Percentiles rank a stretch among this genome's conserved stretches.
Conservation (phyloP, 2,113 vertebrate genomes). For the Pelmatolapia mariae region DNA sequence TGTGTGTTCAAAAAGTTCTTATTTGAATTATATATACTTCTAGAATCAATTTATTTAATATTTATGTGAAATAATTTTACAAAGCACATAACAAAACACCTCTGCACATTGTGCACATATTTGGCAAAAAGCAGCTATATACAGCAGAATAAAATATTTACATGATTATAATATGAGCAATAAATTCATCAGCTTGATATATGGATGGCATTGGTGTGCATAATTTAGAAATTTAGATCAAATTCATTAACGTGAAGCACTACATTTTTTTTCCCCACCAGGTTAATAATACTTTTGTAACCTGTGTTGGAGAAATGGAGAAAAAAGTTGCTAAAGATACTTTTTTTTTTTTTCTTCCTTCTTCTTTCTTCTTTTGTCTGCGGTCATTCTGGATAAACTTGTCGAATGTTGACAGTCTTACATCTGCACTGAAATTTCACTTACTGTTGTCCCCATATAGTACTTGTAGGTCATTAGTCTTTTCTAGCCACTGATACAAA, state of each 20-base stretch:
- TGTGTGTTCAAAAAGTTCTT: neutral
- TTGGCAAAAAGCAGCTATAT: neutral
- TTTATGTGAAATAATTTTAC: slow-evolving; percentile 3
- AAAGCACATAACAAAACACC: neutral
- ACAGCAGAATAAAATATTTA: slow-evolving; percentile 16
- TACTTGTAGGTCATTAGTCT: neutral
- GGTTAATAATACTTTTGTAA: neutral
- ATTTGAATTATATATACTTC: neutral
- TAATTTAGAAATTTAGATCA: neutral
- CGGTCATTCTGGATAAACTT: neutral
- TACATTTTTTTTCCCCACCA: neutral
- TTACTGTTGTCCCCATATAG: neutral
- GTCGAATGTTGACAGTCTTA: neutral
- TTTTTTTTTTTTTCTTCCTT: neutral
- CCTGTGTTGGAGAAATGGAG: neutral
- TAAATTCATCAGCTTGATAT: neutral
- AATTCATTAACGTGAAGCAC: neutral
- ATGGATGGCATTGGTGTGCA: neutral
- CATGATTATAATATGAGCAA: neutral
- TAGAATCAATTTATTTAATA: neutral
- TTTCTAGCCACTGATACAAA: neutral
- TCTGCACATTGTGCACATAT: slow-evolving; percentile 5
- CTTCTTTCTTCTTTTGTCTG: neutral
- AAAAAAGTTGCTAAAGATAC: neutral
- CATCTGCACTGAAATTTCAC: neutral